Evolutionary conservation across 1,140 invertebrate genomes (phyloP).

Genomic region (Aphis craccivora): DNA sequence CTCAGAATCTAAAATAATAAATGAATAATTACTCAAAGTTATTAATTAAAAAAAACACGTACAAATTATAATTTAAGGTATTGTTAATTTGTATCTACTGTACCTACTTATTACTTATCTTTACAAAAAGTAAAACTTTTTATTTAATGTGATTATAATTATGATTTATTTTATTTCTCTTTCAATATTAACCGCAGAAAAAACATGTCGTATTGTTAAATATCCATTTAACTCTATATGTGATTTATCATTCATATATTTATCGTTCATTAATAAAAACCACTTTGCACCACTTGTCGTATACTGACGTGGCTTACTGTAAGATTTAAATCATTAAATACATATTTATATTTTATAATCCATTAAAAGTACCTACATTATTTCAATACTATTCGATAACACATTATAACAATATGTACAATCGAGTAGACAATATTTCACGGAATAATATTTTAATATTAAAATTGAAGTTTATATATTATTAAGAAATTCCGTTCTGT

Average conservation of each 20-base stretch:
- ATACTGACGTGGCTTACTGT: neutral
- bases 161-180: neutral
- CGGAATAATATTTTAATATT: neutral
- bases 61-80: neutral
- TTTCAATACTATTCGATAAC: neutral
- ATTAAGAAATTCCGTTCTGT: neutral
- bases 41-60: no score
- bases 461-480: neutral
- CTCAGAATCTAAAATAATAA: no score
- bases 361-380: neutral
- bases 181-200: neutral
- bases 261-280: neutral
- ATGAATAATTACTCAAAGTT: no score
- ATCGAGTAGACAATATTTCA: neutral
- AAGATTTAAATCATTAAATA: neutral
- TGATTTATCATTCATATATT: neutral
- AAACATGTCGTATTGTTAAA: neutral
- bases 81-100: no score
- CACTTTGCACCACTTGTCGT: no score
- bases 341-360: slow-evolving; percentile 5
- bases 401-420: neutral
- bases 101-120: no score
- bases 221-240: neutral
- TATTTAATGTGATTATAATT: neutral
- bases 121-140: neutral